Conservation (phyloP, 2,888 invertebrate species). For the Dicyrtomina minuta region DNA sequence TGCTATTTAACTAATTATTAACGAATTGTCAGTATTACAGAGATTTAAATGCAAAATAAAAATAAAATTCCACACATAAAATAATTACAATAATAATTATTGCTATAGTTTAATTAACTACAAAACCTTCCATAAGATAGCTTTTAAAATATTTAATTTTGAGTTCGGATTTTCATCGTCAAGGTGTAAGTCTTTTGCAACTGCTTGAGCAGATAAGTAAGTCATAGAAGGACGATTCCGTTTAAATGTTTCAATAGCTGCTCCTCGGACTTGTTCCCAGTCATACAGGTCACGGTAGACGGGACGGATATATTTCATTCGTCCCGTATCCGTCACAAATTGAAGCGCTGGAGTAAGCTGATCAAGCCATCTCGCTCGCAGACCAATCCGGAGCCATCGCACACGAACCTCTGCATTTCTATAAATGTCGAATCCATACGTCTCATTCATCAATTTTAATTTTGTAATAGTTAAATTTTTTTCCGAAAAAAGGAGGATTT, state of each 20-base stretch:
- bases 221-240: slow-evolving; percentile 56
- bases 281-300: slow-evolving; percentile 67
- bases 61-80: too few relatives aligned
- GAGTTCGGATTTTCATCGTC: slow-evolving; percentile 13
- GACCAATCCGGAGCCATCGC: slow-evolving; percentile 71
- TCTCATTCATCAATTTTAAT: slow-evolving; percentile 64
- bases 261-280: slow-evolving; percentile 26
- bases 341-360: slow-evolving; percentile 68
- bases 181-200: slow-evolving; percentile 56
- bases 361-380: slow-evolving; percentile 70
- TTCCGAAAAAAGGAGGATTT: neutral
- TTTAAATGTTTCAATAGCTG: slow-evolving; percentile 30
- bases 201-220: slow-evolving; percentile 55
- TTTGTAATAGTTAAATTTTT: slow-evolving; percentile 61
- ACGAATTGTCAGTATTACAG: too few relatives aligned
- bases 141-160: too few relatives aligned
- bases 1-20: too few relatives aligned
- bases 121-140: too few relatives aligned
- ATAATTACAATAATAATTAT: too few relatives aligned
- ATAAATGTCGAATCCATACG: slow-evolving; percentile 66
- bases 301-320: slow-evolving; percentile 89
- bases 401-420: slow-evolving; percentile 77
- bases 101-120: too few relatives aligned
- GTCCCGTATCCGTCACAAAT: slow-evolving; percentile 79
- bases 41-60: too few relatives aligned